A percentile compares a stretch with the other conserved stretches of the same genome.
phyloP scores from a whole-genome alignment of 2,888 invertebrate species.

The Drosophila colorata region DNA sequence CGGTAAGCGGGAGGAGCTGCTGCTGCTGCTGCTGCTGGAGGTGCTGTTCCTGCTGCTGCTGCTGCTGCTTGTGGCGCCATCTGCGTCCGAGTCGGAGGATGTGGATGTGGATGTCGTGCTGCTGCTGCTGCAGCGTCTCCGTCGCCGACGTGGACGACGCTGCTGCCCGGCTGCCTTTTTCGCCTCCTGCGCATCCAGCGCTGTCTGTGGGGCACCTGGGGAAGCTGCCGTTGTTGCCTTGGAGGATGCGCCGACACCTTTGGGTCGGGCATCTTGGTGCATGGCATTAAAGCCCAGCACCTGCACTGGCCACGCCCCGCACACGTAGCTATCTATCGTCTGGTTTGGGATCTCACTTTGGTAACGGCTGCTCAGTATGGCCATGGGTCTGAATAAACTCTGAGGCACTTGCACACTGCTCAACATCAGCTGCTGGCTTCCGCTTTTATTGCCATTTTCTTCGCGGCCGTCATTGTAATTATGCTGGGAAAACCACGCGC shows the following conservation, averaged over 20 bases:
- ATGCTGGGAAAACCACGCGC: constrained; percentile 20
- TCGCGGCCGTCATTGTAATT: constrained; percentile 6
- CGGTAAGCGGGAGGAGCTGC: constrained; percentile 24
- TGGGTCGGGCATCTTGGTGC: constrained; percentile 76
- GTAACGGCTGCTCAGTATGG: constrained; percentile 48
- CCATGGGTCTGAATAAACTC: constrained; percentile 41
- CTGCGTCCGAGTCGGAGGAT: constrained; percentile 39
- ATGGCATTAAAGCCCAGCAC: constrained; percentile 61
- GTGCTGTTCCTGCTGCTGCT: constrained; percentile 16
- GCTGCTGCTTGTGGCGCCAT: constrained; percentile 28
- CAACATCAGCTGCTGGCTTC: constrained; percentile 16
- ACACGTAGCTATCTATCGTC: constrained; percentile 27
- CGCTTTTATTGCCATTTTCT: constrained; percentile 9
- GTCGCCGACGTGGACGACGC: constrained; percentile 17
- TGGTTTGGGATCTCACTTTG: constrained; percentile 39
- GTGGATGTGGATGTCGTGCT: constrained; percentile 50
- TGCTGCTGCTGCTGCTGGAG: constrained; percentile 22
- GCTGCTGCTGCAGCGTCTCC: constrained; percentile 49
- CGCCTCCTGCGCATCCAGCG: constrained; percentile 35
- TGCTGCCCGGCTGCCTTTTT: constrained; percentile 28
- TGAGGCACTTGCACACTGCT: neutral
- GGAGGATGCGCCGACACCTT: constrained; percentile 58
- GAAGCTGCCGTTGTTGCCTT: constrained; percentile 52
- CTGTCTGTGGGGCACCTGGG: constrained; percentile 58
- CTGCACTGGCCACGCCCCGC: constrained; percentile 38